Evolutionary conservation across 2,888 invertebrate species (phyloP), one percentile per base, ranked within the genome.

Genomic region (Melanophora roralis): DNA sequence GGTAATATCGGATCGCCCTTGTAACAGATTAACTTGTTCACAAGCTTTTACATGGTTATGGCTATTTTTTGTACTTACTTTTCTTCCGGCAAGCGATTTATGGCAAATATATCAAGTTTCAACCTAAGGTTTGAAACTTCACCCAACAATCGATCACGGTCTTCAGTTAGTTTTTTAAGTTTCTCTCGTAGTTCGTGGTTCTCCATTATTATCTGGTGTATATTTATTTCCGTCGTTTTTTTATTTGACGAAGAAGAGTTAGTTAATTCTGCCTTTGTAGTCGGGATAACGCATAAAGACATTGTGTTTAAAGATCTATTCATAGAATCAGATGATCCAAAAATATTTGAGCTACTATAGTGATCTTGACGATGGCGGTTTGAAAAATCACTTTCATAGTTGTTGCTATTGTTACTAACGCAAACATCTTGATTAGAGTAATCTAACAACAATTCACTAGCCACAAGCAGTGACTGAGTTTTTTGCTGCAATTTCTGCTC

Each of bases 101-200:
- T 84, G 83, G 89, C 90, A 16, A 86, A 86, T 89, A 90, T 90
- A 83, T 90, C 89, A 84, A 90, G 83, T 83, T 90, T 90, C 77
- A 90, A 84, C 8, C 90, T 88, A 81, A 90, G 82, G 82, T 89
- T 89, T 38, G 90, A 86, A 21, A 89, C 89, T 82, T 90, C 88
- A 69, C 90, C 89, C 14, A 90, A 82, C 72, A 90, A 82, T 3
- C 88, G 88, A 84, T 90, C 90, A 1, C 90, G 87, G 67, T 90
- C 89, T 1, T 84, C 59, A 64, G 86, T 85, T 38, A 90, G 81
- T 82, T 89, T 89, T 78, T 88, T 88, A 36, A 90, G 81, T 76
- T 87, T 88, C 64, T 87, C 86, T 8, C 87, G 87, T 19, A 90
- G 81, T 32, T 84, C 83, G 65, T 84, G 86, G 82, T 89, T 90